phyloP scores from a whole-genome alignment of 2,797 vertebrate genomes.

The Peromyscus aztecus region DNA sequence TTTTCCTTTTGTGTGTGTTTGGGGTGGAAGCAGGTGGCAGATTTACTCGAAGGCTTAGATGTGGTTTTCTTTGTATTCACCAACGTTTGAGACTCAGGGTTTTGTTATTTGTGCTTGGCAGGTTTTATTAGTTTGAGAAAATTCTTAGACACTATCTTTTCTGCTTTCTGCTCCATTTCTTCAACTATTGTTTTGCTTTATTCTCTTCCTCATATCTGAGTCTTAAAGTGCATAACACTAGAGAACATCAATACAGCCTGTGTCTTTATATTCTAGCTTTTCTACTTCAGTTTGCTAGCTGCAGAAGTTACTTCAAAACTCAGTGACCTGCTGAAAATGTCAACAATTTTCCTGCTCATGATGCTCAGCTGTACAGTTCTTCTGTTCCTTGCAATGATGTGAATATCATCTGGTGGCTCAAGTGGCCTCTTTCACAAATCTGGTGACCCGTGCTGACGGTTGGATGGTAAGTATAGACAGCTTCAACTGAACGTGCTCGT shows the following conservation, averaged over 20 bases:
- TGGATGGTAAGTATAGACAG: conserved; percentile 4
- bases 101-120: conserved; percentile 39
- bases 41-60: conserved; percentile 54
- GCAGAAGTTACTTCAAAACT: conserved; percentile 39
- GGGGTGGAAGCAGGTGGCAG: background rate
- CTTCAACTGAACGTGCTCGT: conserved; percentile 12
- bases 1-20: background rate
- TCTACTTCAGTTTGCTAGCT: conserved; percentile 58
- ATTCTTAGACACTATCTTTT: conserved; percentile 63
- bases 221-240: conserved; percentile 26
- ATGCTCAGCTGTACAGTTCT: conserved; percentile 16
- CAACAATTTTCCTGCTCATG: conserved; percentile 52
- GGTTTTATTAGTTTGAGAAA: conserved; percentile 50
- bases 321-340: conserved; percentile 41
- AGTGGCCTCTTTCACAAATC: conserved; percentile 32
- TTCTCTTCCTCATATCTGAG: conserved; percentile 51
- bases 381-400: background rate
- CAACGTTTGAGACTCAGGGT: background rate
- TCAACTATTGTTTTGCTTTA: conserved; percentile 43
- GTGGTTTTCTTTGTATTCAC: conserved; percentile 58
- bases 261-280: background rate
- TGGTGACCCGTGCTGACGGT: background rate
- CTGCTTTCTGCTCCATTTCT: conserved; percentile 60
- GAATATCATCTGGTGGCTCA: background rate
- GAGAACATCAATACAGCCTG: background rate